Evolutionary conservation across 1,140 invertebrate genomes (phyloP), one percentile per base, ranked within the genome.

Genomic region (Tetramorium alpestre): DNA sequence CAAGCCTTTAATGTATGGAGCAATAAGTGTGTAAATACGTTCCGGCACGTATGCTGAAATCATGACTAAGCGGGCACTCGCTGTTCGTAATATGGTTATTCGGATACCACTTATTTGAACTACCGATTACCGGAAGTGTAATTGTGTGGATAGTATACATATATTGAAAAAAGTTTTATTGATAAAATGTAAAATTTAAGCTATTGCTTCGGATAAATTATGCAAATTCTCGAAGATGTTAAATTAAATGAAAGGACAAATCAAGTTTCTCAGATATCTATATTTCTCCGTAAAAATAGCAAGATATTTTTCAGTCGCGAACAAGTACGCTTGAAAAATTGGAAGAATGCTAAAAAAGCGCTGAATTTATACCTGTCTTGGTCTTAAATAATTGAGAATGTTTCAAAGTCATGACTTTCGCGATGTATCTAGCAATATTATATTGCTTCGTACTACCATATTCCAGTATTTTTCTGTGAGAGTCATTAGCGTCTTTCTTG

Each of bases 21-120:
- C 69, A 56, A 88, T 49, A 56, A 65, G 51, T 87, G 73, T 58
- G 51, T 78, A 69, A 87, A 86, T 86, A 87, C 69, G 81, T 77
- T 77, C 33, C 84, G 72, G 41, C 25, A 77, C 80, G 54, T 84
- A 75, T 84, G 28, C 41, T 25, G 44, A 25, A 60, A 58, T 84
- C 70, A 56, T 44, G 69, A 75, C 75, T 84, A 75, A 84, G 41
- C 54, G 41, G 13, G 18, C 13, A 33, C 69, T 75, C 25, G 54
- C 25, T 72, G 67, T 47, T 73, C 65, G 64, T 73, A 84, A 84
- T 60, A 84, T 18, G 80, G 41, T 84, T 84, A 84, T 75, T 75
- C 69, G 69, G 28, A 84, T 49, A 75, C 54, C 54, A 75, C 80
- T 84, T 84, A 62, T 84, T 75, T 75, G 28, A 60, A 84, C 54